Percentiles rank a stretch among this genome's conserved stretches.
These are phyloP conservation scores for Bradypus variegatus DNA, from an alignment of 2,797 vertebrate species.

Conservation along the genomic window DNA sequence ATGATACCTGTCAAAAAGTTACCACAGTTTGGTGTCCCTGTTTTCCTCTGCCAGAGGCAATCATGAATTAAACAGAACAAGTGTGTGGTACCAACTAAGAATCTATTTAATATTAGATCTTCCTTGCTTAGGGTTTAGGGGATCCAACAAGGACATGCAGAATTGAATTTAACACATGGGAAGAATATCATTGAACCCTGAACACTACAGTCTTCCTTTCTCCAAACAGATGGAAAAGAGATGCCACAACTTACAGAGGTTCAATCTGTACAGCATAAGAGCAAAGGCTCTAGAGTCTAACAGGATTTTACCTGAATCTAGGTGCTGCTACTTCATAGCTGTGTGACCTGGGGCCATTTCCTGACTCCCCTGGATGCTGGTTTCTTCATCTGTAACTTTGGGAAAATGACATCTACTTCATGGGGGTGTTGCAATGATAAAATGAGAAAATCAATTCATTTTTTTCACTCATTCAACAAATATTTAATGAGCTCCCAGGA, in stretches of 20 bases:
- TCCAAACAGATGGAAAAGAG: background rate
- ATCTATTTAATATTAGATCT: background rate
- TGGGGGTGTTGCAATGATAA: background rate
- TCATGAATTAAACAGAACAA: background rate
- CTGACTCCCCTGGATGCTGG: background rate
- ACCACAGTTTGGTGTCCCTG: background rate
- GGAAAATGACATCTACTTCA: background rate
- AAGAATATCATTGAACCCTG: background rate
- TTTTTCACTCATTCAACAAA: background rate
- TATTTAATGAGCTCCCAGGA: background rate
- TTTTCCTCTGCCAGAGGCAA: constrained; percentile 4
- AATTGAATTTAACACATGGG: background rate
- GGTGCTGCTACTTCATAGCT: background rate
- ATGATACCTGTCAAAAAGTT: background rate
- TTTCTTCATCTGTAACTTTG: background rate
- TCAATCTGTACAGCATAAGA: background rate
- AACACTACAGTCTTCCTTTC: background rate
- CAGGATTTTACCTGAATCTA: background rate
- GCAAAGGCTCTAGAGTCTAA: background rate
- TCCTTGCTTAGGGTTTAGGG: background rate
- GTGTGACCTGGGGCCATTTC: background rate
- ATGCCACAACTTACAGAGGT: background rate
- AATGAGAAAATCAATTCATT: background rate
- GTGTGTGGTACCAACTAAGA: background rate
- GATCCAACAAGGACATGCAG: background rate